A percentile compares a stretch with the other conserved stretches of the same genome.
phyloP scores from a whole-genome alignment of 92 coral and sea anemone species.

The Zoanthus sansibaricus region DNA sequence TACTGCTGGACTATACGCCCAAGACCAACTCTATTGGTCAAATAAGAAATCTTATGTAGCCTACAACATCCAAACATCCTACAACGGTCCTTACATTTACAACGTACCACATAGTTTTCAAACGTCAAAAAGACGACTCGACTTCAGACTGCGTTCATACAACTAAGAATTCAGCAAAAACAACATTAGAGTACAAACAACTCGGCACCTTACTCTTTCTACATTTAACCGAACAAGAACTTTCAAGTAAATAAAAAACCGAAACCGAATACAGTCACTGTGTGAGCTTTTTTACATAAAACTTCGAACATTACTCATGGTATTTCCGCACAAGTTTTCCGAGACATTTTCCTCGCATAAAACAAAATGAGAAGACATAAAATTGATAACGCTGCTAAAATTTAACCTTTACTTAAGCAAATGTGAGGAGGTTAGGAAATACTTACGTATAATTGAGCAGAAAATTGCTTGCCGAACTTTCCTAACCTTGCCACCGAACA shows the following conservation, averaged over 20 bases:
- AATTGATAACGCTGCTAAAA: not conserved
- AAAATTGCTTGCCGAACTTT: constrained; percentile 58
- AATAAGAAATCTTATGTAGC: not conserved
- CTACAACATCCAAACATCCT: constrained; percentile 1
- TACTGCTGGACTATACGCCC: not conserved
- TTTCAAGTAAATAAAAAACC: not conserved
- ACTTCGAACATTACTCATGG: constrained; percentile 45
- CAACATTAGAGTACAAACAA: not conserved
- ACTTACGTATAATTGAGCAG: constrained; percentile 92
- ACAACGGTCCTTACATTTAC: too few species aligned
- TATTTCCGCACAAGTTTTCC: constrained; percentile 43
- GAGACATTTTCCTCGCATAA: constrained; percentile 7
- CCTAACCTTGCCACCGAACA: constrained; percentile 71
- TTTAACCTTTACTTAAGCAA: constrained; percentile 3
- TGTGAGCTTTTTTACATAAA: constrained; percentile 16
- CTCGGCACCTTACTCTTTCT: not conserved
- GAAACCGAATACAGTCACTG: constrained; percentile 34
- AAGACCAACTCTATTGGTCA: not conserved
- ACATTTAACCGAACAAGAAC: not conserved
- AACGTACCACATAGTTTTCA: constrained; percentile 14
- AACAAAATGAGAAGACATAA: not conserved
- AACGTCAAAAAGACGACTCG: not conserved
- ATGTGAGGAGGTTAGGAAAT: constrained; percentile 33
- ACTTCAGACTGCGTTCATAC: not conserved
- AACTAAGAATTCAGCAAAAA: not conserved